These are phyloP conservation scores for Hybognathus amarus DNA, from an alignment of 2,797 vertebrate genomes.

Conservation along the genomic window DNA sequence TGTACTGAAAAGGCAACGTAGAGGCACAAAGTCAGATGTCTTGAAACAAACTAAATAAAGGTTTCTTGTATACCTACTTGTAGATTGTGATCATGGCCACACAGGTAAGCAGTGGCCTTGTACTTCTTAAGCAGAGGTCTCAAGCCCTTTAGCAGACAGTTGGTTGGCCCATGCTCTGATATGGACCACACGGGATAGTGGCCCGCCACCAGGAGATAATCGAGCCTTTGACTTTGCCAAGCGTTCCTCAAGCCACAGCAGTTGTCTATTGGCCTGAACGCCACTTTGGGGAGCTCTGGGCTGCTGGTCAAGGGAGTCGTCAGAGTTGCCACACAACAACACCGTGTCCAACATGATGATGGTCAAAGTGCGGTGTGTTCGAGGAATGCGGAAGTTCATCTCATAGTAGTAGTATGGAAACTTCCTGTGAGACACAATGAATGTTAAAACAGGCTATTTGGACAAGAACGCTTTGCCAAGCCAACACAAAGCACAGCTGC, in stretches of 20 bases:
- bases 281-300: slow-evolving; percentile 70
- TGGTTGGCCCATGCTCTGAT: slow-evolving; percentile 89
- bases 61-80: slow-evolving; percentile 77
- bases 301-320: slow-evolving; percentile 80
- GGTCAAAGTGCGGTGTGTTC: slow-evolving; percentile 77
- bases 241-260: slow-evolving; percentile 85
- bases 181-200: slow-evolving; percentile 96
- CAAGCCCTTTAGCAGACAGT: slow-evolving; percentile 81
- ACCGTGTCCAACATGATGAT: slow-evolving; percentile 92
- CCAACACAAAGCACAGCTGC: neutral
- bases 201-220: slow-evolving; percentile 90
- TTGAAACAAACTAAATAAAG: neutral
- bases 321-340: slow-evolving; percentile 85
- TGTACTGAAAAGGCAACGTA: slow-evolving; percentile 72
- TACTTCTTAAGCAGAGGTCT: slow-evolving; percentile 83
- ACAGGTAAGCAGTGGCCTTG: slow-evolving; percentile 87
- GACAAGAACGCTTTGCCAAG: neutral
- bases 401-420: slow-evolving; percentile 90
- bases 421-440: slow-evolving; percentile 73
- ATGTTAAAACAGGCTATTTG: neutral
- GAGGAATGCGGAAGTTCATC: slow-evolving; percentile 83
- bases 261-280: slow-evolving; percentile 76
- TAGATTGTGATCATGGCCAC: slow-evolving; percentile 94
- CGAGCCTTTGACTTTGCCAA: slow-evolving; percentile 80
- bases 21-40: neutral